phyloP scores from a whole-genome alignment of 1,140 invertebrate genomes.

The Aporrectodea caliginosa region DNA sequence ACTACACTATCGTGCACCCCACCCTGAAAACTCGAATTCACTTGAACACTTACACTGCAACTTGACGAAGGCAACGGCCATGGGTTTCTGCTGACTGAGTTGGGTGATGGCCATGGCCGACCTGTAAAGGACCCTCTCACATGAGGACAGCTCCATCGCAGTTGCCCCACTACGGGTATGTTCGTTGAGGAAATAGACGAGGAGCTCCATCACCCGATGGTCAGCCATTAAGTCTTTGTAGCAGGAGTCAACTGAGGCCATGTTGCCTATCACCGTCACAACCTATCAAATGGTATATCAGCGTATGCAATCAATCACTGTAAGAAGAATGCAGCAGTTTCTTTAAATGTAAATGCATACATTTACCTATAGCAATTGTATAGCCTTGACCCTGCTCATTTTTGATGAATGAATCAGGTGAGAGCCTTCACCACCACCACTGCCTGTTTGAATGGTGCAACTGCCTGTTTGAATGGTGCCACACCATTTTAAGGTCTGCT shows the following conservation, averaged over 20 bases:
- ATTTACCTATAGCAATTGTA: too few relatives aligned
- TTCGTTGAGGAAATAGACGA: conserved; percentile 73
- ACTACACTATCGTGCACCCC: too few relatives aligned
- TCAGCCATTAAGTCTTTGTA: conserved; percentile 61
- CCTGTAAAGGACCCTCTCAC: conserved; percentile 75
- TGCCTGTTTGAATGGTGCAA: too few relatives aligned
- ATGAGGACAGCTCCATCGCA: conserved; percentile 63
- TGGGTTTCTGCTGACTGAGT: conserved; percentile 68
- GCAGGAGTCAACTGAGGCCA: conserved; percentile 66
- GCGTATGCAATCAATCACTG: background rate
- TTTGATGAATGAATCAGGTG: too few relatives aligned
- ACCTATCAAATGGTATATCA: conserved; percentile 50
- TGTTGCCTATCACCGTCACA: conserved; percentile 74
- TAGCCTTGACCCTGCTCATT: too few relatives aligned
- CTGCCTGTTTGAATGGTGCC: too few relatives aligned
- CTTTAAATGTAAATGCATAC: too few relatives aligned
- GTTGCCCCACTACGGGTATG: conserved; percentile 59
- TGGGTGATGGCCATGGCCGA: conserved; percentile 78
- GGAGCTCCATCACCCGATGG: conserved; percentile 64
- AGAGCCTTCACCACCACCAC: too few relatives aligned
- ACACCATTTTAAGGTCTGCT: too few relatives aligned
- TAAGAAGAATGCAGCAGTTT: too few relatives aligned
- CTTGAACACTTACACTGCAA: conserved; percentile 67
- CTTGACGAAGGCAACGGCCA: conserved; percentile 70
- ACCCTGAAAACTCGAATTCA: too few relatives aligned